Conservation (phyloP, 1,140 invertebrate genomes). For the Pentalonia nigronervosa region DNA sequence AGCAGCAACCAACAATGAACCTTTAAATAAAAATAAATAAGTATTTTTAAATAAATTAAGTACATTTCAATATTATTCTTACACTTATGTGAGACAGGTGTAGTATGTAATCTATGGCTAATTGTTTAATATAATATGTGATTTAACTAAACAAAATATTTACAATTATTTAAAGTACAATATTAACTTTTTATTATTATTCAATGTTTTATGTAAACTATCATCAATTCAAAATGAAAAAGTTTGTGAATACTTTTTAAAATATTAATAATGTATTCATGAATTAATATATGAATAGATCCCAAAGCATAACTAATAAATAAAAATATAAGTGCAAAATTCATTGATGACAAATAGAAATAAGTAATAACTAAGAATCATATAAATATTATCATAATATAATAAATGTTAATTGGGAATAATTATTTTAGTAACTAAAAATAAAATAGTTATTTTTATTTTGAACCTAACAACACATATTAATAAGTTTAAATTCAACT, state of each 20-base stretch:
- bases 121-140: neutral
- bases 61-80: neutral
- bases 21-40: slow-evolving; percentile 67
- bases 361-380: too few species aligned
- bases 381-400: too few species aligned
- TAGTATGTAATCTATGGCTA: neutral
- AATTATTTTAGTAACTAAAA: neutral
- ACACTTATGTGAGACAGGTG: neutral
- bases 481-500: neutral
- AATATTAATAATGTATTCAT: neutral
- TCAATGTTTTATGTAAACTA: neutral
- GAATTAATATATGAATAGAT: neutral
- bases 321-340: too few species aligned
- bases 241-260: neutral
- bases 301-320: too few species aligned
- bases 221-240: neutral
- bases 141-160: neutral
- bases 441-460: neutral
- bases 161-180: neutral
- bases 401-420: too few species aligned
- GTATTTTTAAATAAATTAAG: neutral
- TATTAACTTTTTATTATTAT: neutral
- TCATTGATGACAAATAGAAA: too few species aligned
- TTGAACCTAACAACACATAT: neutral
- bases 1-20: slow-evolving; percentile 88